Evolutionary conservation across 2,888 invertebrate genomes (phyloP), one percentile per base, ranked within the genome.

Genomic region (Eristalis tenax): DNA sequence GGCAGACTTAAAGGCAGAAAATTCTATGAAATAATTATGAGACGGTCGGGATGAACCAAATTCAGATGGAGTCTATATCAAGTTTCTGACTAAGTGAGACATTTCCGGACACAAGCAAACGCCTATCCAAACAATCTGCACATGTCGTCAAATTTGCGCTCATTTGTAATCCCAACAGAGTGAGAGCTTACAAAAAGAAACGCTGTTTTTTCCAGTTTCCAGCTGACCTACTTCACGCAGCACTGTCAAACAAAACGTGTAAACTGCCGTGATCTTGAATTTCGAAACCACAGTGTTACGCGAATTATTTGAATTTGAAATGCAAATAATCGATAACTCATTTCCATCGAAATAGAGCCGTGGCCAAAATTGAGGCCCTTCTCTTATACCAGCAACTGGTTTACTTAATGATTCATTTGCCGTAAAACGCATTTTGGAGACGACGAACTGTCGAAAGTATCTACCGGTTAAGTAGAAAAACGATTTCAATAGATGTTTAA

Each of bases 381-480:
- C n/a, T 18, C 18, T 18, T n/a, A 50, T 18, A 8, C 50, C 50
- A 50, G 50, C 18, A 50, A 18, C 50, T 50, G 50, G 50, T 50
- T 50, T 8, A 50, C 50, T 50, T 8, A 50, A 50, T 50, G 50
- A 50, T 8, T 50, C 50, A 50, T n/a, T 50, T 22, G n/a, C 18
- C 50, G 18, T 50, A 8, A n/a, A 50, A 18, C 50, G 18, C 18
- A 18, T 50, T 50, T 18, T 18, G 50, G 18, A 18, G 50, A 50
- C 50, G 50, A 50, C 50, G 8, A 50, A 50, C 50, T 50, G 8
- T 50, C n/a, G 0, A 0, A 50, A 18, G 50, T 50, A 50, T 50
- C 50, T 64, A 81, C 73, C 64, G 63, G n/a, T 56, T 69, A 73
- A 59, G 71, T 73, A 59, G 68, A 68, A 81, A 85, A 50, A 50